Conservation (phyloP, 2,888 invertebrate species). For the Bugulina stolonifera region DNA sequence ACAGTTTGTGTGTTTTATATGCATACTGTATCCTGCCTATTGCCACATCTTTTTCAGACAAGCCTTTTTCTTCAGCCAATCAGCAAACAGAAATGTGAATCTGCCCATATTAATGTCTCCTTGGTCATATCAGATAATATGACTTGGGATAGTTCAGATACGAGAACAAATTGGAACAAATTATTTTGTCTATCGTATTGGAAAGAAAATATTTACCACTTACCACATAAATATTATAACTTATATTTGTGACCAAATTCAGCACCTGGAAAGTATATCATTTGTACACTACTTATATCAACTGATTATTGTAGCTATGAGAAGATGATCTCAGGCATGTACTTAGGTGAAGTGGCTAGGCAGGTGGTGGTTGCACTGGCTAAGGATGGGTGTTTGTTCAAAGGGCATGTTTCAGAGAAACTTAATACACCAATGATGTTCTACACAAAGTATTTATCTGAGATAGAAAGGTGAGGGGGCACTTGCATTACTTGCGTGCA, state of each 20-base stretch:
- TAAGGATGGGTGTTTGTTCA: conserved; percentile 63
- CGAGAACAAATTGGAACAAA: neutral
- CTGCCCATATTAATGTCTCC: neutral
- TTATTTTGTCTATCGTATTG: neutral
- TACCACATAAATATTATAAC: no score
- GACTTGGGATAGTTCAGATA: neutral
- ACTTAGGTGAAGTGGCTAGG: conserved; percentile 91
- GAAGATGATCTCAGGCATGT: conserved; percentile 99
- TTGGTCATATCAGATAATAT: neutral
- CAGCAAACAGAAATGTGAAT: no score
- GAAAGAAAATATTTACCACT: no score
- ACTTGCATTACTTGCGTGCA: no score
- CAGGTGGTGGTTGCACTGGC: conserved; percentile 77
- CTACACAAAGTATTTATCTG: conserved; percentile 94
- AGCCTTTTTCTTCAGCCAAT: no score
- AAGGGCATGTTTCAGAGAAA: conserved; percentile 73
- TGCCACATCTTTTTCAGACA: no score
- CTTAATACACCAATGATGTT: conserved; percentile 75
- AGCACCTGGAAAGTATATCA: no score
- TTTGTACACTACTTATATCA: no score
- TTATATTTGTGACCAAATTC: no score
- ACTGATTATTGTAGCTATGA: conserved; percentile 68
- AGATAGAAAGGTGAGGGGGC: conserved; percentile 82
- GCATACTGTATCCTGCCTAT: no score
- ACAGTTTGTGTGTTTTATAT: no score